Evolutionary conservation across 23 tunicate species (phyloP), one percentile per base, ranked within the genome.

Genomic region (Phallusia fumigata): DNA sequence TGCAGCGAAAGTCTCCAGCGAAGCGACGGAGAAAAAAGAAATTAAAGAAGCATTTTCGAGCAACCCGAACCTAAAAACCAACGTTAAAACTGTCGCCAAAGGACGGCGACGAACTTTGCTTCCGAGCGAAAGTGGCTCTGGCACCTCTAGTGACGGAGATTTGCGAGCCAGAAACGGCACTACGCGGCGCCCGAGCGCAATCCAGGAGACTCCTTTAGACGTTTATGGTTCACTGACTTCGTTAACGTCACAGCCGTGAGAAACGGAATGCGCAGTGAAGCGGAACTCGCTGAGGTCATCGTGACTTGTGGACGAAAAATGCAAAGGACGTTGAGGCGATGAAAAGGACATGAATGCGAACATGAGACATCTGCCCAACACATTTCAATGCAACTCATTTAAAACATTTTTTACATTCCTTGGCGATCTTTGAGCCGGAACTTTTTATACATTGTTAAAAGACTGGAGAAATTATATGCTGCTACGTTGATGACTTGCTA

Each of bases 181-280:
- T n/a, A 44, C 33, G 36, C 76, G 53, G 76, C 53, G 53, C 36
- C 76, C 53, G 32, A 81, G 58, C 36, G 77, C 77, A 24, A 81
- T 69, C n/a, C 84, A 81, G 35, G 84, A 65, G 64, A 81, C 84
- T 5, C 84, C 84, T 30, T 77, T 81, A 13, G 84, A 81, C 31
- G 76, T 81, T 35, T 81, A 81, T 51, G 77, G 77, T 18, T 81
- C 84, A 36, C 53, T 81, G 47, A 65, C 76, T 19, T 81, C 84
- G 26, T 24, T 81, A 18, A 81, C 64, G 33, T 64, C 83, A 31
- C 28, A 30, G 30, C 8, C 53, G 69, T 58, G 69, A 58, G 26
- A 58, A 40, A 1, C 11, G 16, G 69, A 22, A 24, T 6, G 69
- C 69, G 69, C 69, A 58, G 28, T 22, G 69, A 13, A 21, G 69